These are phyloP conservation scores for Hypselothyrea guttata DNA, from an alignment of 2,888 invertebrate genomes.

Conservation along the genomic window DNA sequence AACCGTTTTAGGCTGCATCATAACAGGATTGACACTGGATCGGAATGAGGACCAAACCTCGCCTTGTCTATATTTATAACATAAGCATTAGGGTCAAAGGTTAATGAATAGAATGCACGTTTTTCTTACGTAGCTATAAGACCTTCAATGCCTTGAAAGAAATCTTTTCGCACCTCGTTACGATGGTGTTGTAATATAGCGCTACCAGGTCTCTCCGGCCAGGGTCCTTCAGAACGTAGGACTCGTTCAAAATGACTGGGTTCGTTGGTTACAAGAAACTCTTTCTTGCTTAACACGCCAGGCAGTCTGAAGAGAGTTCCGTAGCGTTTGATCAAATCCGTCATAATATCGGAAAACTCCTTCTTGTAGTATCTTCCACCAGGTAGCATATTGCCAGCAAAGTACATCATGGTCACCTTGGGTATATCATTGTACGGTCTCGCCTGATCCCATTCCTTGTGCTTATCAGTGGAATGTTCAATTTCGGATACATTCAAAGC, in stretches of 20 bases:
- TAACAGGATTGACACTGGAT: constrained; percentile 85
- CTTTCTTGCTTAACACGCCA: too few species aligned
- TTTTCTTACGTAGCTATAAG: neutral
- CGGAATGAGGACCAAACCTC: constrained; percentile 86
- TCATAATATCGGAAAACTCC: too few species aligned
- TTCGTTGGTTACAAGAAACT: neutral
- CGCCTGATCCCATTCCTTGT: too few species aligned
- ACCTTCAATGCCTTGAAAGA: neutral
- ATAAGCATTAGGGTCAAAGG: too few species aligned
- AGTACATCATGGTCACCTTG: too few species aligned
- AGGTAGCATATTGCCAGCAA: too few species aligned
- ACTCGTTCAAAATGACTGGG: neutral
- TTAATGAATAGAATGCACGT: neutral
- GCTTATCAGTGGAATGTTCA: too few species aligned
- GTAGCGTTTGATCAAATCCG: too few species aligned
- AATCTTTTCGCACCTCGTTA: neutral
- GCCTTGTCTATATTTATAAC: constrained; percentile 33
- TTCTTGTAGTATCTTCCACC: too few species aligned
- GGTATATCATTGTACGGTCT: too few species aligned
- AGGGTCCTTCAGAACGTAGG: neutral
- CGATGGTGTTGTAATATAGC: neutral
- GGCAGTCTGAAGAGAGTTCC: too few species aligned
- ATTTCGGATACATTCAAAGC: too few species aligned
- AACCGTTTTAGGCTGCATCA: constrained; percentile 85
- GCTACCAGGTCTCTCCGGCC: neutral